These are phyloP conservation scores for Heptranchias perlo DNA, from an alignment of 2,113 vertebrate species.

Conservation along the genomic window DNA sequence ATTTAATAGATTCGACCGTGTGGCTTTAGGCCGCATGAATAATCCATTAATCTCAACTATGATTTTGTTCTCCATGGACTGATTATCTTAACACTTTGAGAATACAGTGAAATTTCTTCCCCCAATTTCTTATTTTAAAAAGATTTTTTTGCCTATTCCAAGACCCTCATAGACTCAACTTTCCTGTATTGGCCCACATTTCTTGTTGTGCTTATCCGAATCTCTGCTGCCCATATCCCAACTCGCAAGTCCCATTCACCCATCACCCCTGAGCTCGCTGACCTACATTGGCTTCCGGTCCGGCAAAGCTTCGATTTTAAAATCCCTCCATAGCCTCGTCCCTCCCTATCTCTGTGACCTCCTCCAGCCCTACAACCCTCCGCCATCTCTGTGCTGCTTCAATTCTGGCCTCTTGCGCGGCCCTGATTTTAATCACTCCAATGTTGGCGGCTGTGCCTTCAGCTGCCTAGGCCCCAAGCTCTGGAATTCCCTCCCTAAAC, in stretches of 20 bases:
- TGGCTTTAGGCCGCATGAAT: constrained; percentile 20
- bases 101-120: not conserved
- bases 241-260: not conserved
- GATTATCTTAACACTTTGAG: constrained; percentile 9
- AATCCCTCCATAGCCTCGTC: too few relatives aligned
- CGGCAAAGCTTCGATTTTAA: not conserved
- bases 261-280: too few relatives aligned
- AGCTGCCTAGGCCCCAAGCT: not conserved
- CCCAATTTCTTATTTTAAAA: not conserved
- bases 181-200: not conserved
- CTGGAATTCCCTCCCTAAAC: not conserved
- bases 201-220: not conserved
- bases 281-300: not conserved
- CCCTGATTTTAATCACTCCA: not conserved
- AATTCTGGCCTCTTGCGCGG: too few relatives aligned
- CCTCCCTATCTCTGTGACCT: not conserved
- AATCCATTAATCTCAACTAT: constrained; percentile 19
- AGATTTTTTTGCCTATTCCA: too few relatives aligned
- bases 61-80: not conserved
- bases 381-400: not conserved
- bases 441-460: too few relatives aligned
- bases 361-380: not conserved
- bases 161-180: not conserved
- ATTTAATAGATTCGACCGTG: constrained; percentile 13
- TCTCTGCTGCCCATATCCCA: not conserved